Evolutionary conservation across 2,888 invertebrate genomes (phyloP), one percentile per base, ranked within the genome.

Genomic region (Macrophya annulata): DNA sequence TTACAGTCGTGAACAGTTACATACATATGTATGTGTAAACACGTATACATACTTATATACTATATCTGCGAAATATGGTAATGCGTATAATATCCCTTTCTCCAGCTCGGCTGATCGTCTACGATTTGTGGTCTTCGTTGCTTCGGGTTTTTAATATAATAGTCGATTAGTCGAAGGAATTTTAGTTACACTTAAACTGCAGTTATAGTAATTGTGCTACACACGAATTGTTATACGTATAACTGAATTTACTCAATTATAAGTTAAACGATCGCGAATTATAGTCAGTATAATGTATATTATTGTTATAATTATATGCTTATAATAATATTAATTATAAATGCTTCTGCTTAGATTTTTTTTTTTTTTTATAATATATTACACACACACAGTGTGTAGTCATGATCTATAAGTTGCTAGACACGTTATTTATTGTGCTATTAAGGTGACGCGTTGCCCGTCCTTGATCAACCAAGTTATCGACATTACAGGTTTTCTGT

Each of bases 251-350:
- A 1, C 55, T 2, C 31, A 31, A 31, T 31, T 31, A 55, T 55
- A 55, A 55, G 17, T 55, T 55, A 55, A 8, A 55, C 55, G n/a
- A 8, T 17, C n/a, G n/a, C 8, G 17, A n/a, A n/a, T n/a, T n/a
- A n/a, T 55, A 55, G n/a, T n/a, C 55, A n/a, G 55, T n/a, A 55
- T n/a, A n/a, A n/a, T 55, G 55, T 55, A 55, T 55, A 55, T 55
- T n/a, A n/a, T 55, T n/a, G 1, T 55, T 48, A 15, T 48, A 48
- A 31, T 31, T 31, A 31, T 31, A 31, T 31, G 31, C 31, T 3
- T 31, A 31, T 31, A 31, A 31, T 31, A 31, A 31, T n/a, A n/a
- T n/a, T n/a, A 31, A 31, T 3, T 31, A 3, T 31, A 31, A 31
- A 31, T 31, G 31, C 31, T 31, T 31, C 3, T 31, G 31, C 31